Percentiles rank a stretch among this genome's conserved stretches.
Conservation (phyloP, 2,113 vertebrate genomes). For the Excalfactoria chinensis region DNA sequence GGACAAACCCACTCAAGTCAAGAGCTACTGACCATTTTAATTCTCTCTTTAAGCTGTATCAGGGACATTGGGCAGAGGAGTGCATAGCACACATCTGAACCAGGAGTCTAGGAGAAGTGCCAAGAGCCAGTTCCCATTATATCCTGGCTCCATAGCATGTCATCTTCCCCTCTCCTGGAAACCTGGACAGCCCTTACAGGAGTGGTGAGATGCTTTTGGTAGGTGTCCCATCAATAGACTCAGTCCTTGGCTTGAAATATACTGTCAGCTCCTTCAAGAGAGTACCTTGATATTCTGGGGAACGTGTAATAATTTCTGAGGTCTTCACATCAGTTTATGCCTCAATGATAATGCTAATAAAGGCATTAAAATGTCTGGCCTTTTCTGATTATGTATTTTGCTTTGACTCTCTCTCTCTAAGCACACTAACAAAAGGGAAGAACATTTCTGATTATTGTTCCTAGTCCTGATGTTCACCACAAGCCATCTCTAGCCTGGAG, state of each 20-base stretch:
- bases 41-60: neutral
- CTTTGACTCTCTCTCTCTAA: neutral
- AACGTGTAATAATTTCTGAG: neutral
- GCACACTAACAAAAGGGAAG: neutral
- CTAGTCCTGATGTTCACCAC: neutral
- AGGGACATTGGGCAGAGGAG: neutral
- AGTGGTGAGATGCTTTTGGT: neutral
- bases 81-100: neutral
- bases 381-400: neutral
- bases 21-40: neutral
- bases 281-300: neutral
- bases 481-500: neutral
- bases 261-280: neutral
- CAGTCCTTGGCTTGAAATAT: neutral
- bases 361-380: neutral
- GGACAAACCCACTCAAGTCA: neutral
- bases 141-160: neutral
- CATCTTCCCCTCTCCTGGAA: neutral
- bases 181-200: accelerated
- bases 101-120: neutral
- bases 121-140: neutral
- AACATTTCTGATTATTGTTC: neutral
- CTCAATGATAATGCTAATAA: neutral
- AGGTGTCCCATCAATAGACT: neutral
- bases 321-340: neutral